Conservation (phyloP, 2,113 vertebrate genomes). For the Pterocles orientalis region DNA sequence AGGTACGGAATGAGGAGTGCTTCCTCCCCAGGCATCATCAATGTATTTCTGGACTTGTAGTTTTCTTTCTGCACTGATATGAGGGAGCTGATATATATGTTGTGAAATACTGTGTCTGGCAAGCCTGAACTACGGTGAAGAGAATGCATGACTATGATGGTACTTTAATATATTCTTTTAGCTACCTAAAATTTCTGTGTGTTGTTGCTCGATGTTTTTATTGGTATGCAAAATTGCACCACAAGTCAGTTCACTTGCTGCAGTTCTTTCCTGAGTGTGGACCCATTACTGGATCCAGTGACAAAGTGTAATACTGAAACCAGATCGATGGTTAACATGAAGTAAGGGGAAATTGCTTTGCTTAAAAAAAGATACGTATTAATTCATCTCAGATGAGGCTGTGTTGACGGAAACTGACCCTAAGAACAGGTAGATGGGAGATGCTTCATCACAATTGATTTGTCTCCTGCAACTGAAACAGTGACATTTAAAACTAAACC, state of each 20-base stretch:
- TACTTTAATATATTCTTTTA: neutral
- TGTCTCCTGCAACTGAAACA: slow-evolving; percentile 8
- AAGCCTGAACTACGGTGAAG: neutral
- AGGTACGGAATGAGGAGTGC: neutral
- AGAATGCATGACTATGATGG: neutral
- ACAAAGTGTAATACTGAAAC: neutral
- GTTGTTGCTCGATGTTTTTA: neutral
- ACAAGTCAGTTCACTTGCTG: neutral
- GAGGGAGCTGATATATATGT: neutral
- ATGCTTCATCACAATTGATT: slow-evolving; percentile 26
- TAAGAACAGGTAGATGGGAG: neutral
- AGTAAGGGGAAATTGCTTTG: neutral
- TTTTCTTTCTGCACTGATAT: neutral
- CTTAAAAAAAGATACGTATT: neutral
- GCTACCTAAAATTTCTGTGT: neutral
- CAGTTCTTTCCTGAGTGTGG: neutral
- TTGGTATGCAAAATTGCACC: neutral
- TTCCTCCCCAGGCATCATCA: accelerated
- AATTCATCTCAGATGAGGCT: neutral
- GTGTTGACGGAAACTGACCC: neutral
- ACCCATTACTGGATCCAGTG: neutral
- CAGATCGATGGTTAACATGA: neutral
- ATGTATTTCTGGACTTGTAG: neutral
- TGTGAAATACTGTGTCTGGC: neutral
- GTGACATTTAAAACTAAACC: slow-evolving; percentile 62